Base-by-base conservation (phyloP, 2,888 invertebrate species). In the Melanargia galathea region DNA sequence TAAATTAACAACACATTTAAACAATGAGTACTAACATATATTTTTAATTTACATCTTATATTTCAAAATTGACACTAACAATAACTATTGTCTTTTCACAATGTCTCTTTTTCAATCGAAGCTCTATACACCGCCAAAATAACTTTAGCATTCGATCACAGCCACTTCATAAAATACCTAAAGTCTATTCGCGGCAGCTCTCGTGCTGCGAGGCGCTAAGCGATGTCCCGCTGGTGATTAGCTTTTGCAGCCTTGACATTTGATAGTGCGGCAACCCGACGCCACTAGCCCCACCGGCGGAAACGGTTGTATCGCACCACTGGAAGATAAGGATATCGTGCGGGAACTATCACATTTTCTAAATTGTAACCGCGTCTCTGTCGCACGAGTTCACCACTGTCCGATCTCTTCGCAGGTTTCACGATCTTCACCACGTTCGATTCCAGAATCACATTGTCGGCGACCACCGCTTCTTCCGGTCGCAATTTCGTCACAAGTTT, bases 331-430 rank as follows among this genome's bases (percentile, higher is more conserved):
- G 91, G 90, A 72, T 90, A 90, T 72, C 90, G 79, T 65, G 90
- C 84, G 46, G 92, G 92, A 66, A 92, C 92, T 70, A 84, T 82
- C 75, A 91, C 92, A 71, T 92, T 86, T 77, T 92, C 91, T 73
- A 92, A 74, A 75, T 92, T 92, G 77, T 91, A 92, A 26, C 92
- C 92, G 22, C 92, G 83, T 46, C 90, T 79, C 71, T 81, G 81
- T 65, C 89, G 78, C 72, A 88, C 83, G 63, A 90, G 75, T 71
- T 80, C 79, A 22, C 80, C 79, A 60, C 72, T 76, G 62, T 79
- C 80, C 48, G 70, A 74, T 67, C 77, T 79, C 70, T 82, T 83
- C 30, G 77, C 66, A 30, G 91, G 86, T 61, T 80, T 79, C 70
- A 87, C 73, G 71, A 92, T 84, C 65, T 76, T 84, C 71, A 92